Evolutionary conservation across 2,888 invertebrate species (phyloP).

Genomic region (Plagodis pulveraria): DNA sequence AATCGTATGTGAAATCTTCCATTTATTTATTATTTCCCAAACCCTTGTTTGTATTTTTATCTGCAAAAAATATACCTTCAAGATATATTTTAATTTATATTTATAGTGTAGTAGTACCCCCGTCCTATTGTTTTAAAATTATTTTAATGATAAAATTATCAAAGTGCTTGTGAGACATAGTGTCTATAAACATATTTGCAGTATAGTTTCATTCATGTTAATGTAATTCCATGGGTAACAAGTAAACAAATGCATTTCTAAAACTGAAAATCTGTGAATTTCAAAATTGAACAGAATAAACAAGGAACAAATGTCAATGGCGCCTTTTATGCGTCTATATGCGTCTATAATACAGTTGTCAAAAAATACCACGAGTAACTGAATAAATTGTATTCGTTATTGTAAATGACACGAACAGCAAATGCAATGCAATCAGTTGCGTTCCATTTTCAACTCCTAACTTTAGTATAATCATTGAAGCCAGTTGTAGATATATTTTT

Average conservation of each 20-base stretch:
- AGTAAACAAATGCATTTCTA: too few species aligned
- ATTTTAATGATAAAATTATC: conserved; percentile 51
- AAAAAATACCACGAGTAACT: too few species aligned
- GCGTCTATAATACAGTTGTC: too few species aligned
- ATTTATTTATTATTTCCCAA: conserved; percentile 2
- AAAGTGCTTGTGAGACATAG: conserved; percentile 78
- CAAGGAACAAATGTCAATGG: not conserved
- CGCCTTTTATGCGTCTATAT: too few species aligned
- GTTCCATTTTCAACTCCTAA: too few species aligned
- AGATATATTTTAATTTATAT: conserved; percentile 27
- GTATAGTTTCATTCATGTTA: not conserved
- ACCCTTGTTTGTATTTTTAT: conserved; percentile 23
- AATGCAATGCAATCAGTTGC: too few species aligned
- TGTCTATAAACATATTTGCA: conserved; percentile 57
- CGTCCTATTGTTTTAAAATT: conserved; percentile 56
- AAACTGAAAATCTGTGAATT: not conserved
- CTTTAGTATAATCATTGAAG: too few species aligned
- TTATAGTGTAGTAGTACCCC: conserved; percentile 51
- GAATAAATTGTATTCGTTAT: too few species aligned
- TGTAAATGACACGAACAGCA: too few species aligned
- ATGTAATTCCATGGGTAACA: too few species aligned
- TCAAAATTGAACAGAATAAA: not conserved
- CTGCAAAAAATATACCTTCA: conserved; percentile 11
- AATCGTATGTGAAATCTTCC: conserved; percentile 16
- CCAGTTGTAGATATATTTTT: too few species aligned